Percentiles rank a stretch among this genome's conserved stretches.
Evolutionary conservation across 1,140 invertebrate species (phyloP).

Genomic region (Lasaia peninsularis): DNA sequence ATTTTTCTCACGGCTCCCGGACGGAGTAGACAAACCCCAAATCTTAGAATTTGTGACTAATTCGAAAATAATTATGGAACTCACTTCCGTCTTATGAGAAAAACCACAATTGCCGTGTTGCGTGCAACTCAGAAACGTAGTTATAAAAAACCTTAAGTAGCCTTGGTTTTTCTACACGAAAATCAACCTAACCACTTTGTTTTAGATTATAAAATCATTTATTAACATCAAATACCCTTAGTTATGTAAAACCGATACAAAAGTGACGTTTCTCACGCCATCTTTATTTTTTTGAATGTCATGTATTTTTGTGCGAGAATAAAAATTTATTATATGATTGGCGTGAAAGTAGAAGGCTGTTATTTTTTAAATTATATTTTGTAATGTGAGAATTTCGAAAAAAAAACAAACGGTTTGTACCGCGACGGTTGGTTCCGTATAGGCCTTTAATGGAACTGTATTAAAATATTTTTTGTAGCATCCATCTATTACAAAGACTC

Average conservation of each 20-base stretch:
- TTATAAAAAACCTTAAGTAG: conserved; percentile 37
- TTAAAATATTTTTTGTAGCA: no score
- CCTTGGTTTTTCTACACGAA: conserved; percentile 13
- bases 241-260: conserved; percentile 28
- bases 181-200: conserved; percentile 16
- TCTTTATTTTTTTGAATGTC: conserved; percentile 24
- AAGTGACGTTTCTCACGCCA: conserved; percentile 35
- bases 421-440: no score
- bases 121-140: conserved; percentile 52
- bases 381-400: background rate
- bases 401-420: no score
- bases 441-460: no score
- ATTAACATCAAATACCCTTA: conserved; percentile 13
- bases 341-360: background rate
- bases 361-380: conserved; percentile 10
- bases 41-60: conserved; percentile 59
- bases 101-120: conserved; percentile 58
- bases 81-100: conserved; percentile 53
- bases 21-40: conserved; percentile 35
- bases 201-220: conserved; percentile 8
- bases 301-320: conserved; percentile 15
- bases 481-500: no score
- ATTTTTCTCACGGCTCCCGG: conserved; percentile 46
- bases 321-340: conserved; percentile 21
- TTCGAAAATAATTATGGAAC: conserved; percentile 60